These are phyloP conservation scores for Malaclemys terrapin DNA, from an alignment of 2,113 vertebrate genomes.

Conservation along the genomic window DNA sequence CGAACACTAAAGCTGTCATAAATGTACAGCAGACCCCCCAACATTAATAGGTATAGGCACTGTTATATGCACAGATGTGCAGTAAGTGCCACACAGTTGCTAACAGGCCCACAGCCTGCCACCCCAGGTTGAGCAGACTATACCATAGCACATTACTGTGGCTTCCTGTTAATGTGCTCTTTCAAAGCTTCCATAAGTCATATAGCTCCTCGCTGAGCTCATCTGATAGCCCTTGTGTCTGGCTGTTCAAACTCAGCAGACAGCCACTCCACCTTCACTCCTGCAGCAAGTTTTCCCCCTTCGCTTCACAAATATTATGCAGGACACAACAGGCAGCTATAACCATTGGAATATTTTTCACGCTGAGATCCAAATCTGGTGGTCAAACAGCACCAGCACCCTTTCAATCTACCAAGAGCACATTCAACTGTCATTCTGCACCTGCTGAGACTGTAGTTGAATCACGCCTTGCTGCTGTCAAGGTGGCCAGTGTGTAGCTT, in stretches of 20 bases:
- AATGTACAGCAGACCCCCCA: too few relatives aligned
- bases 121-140: too few relatives aligned
- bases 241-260: neutral
- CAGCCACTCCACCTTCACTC: neutral
- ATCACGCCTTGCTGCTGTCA: neutral
- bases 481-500: neutral
- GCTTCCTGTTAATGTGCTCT: too few relatives aligned
- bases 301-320: neutral
- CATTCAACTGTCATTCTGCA: neutral
- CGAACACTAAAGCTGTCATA: too few relatives aligned
- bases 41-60: too few relatives aligned
- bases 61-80: too few relatives aligned
- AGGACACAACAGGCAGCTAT: neutral
- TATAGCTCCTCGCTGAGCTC: neutral
- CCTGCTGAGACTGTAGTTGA: neutral
- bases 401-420: neutral
- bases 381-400: neutral
- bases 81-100: too few relatives aligned
- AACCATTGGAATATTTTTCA: neutral
- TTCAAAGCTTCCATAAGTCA: neutral
- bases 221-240: neutral
- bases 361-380: neutral
- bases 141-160: too few relatives aligned
- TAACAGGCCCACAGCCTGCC: too few relatives aligned
- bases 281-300: neutral